Base-by-base conservation (phyloP, 2,888 invertebrate species). In the Flabesymbios commensalis region DNA sequence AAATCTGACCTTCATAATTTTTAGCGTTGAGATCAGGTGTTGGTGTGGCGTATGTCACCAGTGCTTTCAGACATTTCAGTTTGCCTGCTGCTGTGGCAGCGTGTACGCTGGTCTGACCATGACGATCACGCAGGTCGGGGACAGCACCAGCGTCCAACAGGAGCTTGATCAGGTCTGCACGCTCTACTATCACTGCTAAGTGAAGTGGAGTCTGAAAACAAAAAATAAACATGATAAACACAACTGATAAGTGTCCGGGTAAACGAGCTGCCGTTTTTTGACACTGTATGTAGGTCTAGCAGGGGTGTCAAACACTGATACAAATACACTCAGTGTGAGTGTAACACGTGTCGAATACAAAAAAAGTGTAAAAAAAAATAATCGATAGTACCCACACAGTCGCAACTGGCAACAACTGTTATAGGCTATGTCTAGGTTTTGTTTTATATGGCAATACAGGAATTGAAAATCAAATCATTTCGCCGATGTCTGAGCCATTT, bases 201-300 rank as follows among this genome's bases (percentile, higher is more conserved):
- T 66, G 68, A n/a, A 68, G 60, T 1, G 68, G 59, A 1, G 68
- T 68, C 68, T 68, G 59, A 22, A 26, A 32, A 31, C 14, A 26
- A 43, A 41, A 43, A 5, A 4, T 36, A n/a, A 24, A 29, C 26
- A 48, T 48, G 28, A 24, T 48, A 10, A 39, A 14, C 48, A 1
- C 43, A 4, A 52, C 17, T 5, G 14, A 45, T 14, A 45, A 45
- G n/a, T n/a, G n/a, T n/a, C n/a, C n/a, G n/a, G n/a, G n/a, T n/a
- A n/a, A n/a, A n/a, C n/a, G n/a, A n/a, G n/a, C n/a, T n/a, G n/a
- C n/a, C n/a, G n/a, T n/a, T n/a, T n/a, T n/a, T n/a, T n/a, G n/a
- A n/a, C n/a, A n/a, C n/a, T n/a, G n/a, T n/a, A n/a, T n/a, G n/a
- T n/a, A n/a, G n/a, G n/a, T n/a, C n/a, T n/a, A n/a, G n/a, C n/a